Percentiles rank a stretch among this genome's conserved stretches.
Evolutionary conservation across 2,113 vertebrate species (phyloP).

Genomic region (Manacus vitellinus): DNA sequence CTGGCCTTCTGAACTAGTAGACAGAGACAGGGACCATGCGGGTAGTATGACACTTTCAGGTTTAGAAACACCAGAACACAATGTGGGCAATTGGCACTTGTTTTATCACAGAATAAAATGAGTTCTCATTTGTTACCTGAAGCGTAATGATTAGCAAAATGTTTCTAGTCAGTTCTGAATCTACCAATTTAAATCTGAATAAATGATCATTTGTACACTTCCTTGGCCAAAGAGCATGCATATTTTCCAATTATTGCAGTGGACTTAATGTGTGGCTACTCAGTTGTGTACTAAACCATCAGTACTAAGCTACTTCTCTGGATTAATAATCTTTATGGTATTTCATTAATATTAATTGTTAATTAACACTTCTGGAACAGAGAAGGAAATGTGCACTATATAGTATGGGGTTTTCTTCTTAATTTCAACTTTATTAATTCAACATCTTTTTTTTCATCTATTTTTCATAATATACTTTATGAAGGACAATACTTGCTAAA

Average conservation of each 20-base stretch:
- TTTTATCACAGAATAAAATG: not conserved
- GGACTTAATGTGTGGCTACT: not conserved
- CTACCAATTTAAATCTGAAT: not conserved
- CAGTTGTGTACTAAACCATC: not conserved
- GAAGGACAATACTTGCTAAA: not conserved
- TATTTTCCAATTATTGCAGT: not conserved
- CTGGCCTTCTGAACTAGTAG: not conserved
- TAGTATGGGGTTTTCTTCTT: not conserved
- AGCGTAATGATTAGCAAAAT: not conserved
- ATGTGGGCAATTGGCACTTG: not conserved
- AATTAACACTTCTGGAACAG: slow-evolving; percentile 11
- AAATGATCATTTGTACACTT: not conserved
- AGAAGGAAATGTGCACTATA: not conserved
- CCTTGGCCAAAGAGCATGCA: not conserved
- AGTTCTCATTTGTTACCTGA: not conserved
- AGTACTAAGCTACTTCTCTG: not conserved
- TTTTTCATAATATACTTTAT: not conserved
- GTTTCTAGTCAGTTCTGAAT: not conserved
- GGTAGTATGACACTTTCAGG: not conserved
- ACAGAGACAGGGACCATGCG: too few species aligned
- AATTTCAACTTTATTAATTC: slow-evolving; percentile 4
- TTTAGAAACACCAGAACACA: not conserved
- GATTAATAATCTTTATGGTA: slow-evolving; percentile 2
- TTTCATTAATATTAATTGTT: slow-evolving; percentile 46
- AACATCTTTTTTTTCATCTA: not conserved